These are phyloP conservation scores for Caenorhabditis inopinata DNA, from an alignment of 1,140 invertebrate species.

Conservation along the genomic window DNA sequence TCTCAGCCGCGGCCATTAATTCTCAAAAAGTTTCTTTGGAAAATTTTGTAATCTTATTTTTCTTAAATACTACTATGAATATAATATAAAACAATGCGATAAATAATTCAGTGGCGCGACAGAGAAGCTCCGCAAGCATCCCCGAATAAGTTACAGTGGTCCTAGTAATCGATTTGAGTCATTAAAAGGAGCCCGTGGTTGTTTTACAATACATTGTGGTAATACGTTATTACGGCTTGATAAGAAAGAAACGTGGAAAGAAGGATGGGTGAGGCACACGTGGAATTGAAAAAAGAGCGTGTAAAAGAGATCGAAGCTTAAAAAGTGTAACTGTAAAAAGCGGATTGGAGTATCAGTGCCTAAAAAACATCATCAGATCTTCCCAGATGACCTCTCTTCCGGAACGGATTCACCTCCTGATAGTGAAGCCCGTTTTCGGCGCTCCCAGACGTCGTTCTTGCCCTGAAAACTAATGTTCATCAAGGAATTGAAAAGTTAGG, in stretches of 20 bases:
- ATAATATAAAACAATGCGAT: no score
- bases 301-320: slow-evolving; percentile 5
- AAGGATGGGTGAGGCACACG: slow-evolving; percentile 16
- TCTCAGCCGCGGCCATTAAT: no score
- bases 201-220: no score
- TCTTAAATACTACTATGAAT: no score
- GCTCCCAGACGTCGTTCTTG: slow-evolving; percentile 35
- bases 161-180: no score
- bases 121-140: no score
- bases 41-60: no score
- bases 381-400: neutral
- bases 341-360: neutral
- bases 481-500: neutral
- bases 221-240: neutral
- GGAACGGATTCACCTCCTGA: neutral
- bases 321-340: slow-evolving; percentile 15
- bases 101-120: no score
- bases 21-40: no score
- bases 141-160: no score
- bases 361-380: neutral
- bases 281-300: slow-evolving; percentile 9
- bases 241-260: neutral
- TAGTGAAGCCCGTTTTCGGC: slow-evolving; percentile 34
- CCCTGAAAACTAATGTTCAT: neutral
- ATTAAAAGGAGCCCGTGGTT: no score